Conservation (phyloP, 1,140 invertebrate species). For the Xylocopa sonorina region DNA sequence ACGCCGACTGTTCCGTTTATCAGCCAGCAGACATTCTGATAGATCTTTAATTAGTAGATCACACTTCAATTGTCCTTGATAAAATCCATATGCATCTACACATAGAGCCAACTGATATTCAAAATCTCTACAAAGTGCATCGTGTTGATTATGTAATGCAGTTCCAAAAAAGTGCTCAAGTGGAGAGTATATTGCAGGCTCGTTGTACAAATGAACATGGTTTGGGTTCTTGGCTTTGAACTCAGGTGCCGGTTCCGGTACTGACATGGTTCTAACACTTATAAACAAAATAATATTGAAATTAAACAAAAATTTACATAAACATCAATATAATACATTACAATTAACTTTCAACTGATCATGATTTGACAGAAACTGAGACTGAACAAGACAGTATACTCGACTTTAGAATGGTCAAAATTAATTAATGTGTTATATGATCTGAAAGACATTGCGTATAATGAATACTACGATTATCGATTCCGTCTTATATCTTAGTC, state of each 20-base stretch:
- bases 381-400: no score
- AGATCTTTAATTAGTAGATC: conserved; percentile 84
- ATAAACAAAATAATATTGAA: no score
- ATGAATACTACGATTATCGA: no score
- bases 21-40: conserved; percentile 84
- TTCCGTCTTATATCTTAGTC: background rate
- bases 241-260: no score
- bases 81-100: conserved; percentile 88
- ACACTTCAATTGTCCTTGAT: conserved; percentile 84
- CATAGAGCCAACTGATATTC: conserved; percentile 88
- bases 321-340: no score
- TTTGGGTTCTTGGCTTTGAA: no score
- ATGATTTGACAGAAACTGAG: no score
- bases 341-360: no score
- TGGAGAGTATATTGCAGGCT: fast-evolving
- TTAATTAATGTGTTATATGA: no score
- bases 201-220: fast-evolving
- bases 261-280: background rate
- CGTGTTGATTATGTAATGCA: conserved; percentile 77
- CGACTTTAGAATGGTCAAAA: no score
- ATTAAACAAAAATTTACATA: background rate
- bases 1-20: conserved; percentile 83
- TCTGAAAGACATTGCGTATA: no score
- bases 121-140: conserved; percentile 84
- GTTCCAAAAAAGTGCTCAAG: fast-evolving